Evolutionary conservation across 2,797 vertebrate genomes (phyloP).

Genomic region (Cryptoblepharus egeriae): DNA sequence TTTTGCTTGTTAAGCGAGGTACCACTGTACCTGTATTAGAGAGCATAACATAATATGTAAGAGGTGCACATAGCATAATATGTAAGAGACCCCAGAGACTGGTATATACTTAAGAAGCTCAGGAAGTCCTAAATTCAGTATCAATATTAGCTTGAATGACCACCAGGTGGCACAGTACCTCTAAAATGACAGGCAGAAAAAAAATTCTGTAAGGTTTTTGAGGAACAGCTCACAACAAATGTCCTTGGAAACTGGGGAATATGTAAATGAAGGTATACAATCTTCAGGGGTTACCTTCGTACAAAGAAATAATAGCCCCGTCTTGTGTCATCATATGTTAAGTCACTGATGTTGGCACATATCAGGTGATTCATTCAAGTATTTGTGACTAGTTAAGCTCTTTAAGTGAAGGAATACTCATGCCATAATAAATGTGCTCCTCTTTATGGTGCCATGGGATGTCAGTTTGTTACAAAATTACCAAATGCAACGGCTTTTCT

Average conservation of each 20-base stretch:
- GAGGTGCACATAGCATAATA: no score
- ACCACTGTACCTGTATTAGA: no score
- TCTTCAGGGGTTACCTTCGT: neutral
- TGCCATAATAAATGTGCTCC: neutral
- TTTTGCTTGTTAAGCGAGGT: no score
- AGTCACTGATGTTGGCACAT: neutral
- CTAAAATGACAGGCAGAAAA: rapidly evolving
- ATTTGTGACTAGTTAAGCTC: neutral
- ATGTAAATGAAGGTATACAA: neutral
- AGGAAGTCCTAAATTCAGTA: neutral
- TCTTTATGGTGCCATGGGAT: neutral
- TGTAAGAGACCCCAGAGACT: neutral
- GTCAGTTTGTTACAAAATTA: neutral
- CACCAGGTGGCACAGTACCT: rapidly evolving
- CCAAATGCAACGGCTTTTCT: neutral
- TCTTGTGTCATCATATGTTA: neutral
- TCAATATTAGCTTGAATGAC: neutral
- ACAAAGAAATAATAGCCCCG: neutral
- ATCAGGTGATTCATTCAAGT: neutral
- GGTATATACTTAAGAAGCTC: no score
- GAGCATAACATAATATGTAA: no score
- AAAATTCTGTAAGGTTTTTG: neutral
- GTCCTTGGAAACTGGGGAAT: neutral
- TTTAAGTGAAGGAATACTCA: neutral
- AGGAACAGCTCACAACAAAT: neutral